Evolutionary conservation across 2,888 invertebrate genomes (phyloP), one percentile per base, ranked within the genome.

Genomic region (Lamproptera curius): DNA sequence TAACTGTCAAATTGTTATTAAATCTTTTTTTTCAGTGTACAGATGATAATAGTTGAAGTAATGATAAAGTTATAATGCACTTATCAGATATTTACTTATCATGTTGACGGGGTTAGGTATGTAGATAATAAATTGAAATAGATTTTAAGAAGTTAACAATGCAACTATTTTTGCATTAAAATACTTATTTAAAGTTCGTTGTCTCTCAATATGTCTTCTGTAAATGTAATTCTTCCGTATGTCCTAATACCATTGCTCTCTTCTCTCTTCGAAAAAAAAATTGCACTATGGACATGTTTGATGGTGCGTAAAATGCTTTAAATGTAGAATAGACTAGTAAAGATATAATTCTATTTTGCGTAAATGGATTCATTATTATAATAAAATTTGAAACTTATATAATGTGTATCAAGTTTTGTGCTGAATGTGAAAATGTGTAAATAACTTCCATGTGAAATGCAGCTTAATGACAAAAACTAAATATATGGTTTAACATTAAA

Each of bases 231-330:
- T 42, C 38, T n/a, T 23, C 37, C 38, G 11, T 42, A 37, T 33
- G 33, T 42, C 34, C 20, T 37, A 16, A 20, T 11, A 26, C 33
- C n/a, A 43, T 43, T 34, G 43, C 48, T 53, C 50, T 50, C 34
- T 46, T 47, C 34, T 31, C 15, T 16, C 35, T 28, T 16, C 28
- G 34, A 48, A 42, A 42, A 33, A 42, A 20, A 10, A 26, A 23
- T 42, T 34, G 44, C 52, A 45, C 48, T 48, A 45, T 23, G 40
- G 36, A 52, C 23, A 52, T 50, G 16, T 42, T 41, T 34, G 37
- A 54, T 50, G 54, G 54, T 54, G 54, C 54, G 42, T 50, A 43
- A 46, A 50, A 54, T 50, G 54, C 54, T 54, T 54, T 54, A 54
- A 53, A 50, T 40, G 14, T 52, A 42, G 52, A 36, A 16, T 50